Percentiles rank a stretch among this genome's conserved stretches.
Evolutionary conservation across 23 tunicate species (phyloP).

Genomic region (Diplosoma virens): DNA sequence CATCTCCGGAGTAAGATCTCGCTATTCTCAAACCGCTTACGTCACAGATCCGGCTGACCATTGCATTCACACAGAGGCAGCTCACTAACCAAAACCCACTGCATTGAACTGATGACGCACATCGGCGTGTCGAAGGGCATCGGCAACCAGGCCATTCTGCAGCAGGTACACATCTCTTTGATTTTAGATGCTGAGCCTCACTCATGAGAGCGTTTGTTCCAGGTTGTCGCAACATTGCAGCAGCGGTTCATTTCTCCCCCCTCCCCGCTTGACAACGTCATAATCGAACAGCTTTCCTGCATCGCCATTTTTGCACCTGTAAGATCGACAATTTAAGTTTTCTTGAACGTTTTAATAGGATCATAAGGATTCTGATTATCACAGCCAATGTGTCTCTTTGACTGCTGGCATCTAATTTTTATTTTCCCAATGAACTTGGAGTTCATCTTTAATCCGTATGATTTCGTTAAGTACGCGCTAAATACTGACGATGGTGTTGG

Average conservation of each 20-base stretch:
- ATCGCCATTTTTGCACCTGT: constrained; percentile 78
- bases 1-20: neutral
- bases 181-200: neutral
- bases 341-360: no score
- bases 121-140: constrained; percentile 40
- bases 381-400: no score
- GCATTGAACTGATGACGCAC: constrained; percentile 76
- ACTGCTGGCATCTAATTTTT: no score
- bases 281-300: constrained; percentile 69
- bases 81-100: constrained; percentile 39
- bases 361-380: no score
- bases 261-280: constrained; percentile 55
- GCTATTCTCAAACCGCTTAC: neutral
- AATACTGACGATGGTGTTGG: no score
- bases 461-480: no score
- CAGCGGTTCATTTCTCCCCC: constrained; percentile 68
- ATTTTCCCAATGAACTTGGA: no score
- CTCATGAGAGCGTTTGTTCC: neutral
- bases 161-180: constrained; percentile 28
- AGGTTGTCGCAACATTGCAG: constrained; percentile 82
- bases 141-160: neutral
- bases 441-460: no score
- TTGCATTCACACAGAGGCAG: constrained; percentile 4
- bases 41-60: neutral
- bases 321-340: no score